These are phyloP conservation scores for Agrochola litura DNA, from an alignment of 2,888 invertebrate species.

Conservation along the genomic window DNA sequence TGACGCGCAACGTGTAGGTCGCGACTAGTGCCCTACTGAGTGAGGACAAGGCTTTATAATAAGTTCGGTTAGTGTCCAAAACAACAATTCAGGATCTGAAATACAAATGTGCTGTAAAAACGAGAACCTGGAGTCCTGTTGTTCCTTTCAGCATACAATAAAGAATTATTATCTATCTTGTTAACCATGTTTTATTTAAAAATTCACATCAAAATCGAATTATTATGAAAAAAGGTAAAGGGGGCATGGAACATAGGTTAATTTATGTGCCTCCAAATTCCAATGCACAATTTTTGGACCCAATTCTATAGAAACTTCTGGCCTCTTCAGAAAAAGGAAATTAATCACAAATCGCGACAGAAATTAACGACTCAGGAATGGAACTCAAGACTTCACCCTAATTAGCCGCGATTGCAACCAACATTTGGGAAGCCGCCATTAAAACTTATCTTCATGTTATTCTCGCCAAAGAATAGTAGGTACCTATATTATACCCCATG, in stretches of 20 bases:
- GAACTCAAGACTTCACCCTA: background rate
- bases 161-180: background rate
- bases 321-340: background rate
- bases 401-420: too few relatives aligned
- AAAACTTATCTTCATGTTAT: too few relatives aligned
- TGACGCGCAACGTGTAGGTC: background rate
- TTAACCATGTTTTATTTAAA: constrained; percentile 2
- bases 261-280: background rate
- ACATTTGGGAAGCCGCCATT: too few relatives aligned
- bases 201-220: background rate
- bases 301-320: background rate
- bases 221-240: background rate
- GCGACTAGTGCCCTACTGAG: fast-evolving
- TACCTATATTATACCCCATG: too few relatives aligned
- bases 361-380: background rate
- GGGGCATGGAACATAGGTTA: too few relatives aligned
- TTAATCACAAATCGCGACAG: background rate
- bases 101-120: background rate
- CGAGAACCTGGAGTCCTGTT: background rate
- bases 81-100: background rate
- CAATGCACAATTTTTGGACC: background rate
- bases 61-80: background rate
- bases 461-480: too few relatives aligned
- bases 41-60: background rate
- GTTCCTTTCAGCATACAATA: background rate